phyloP scores from a whole-genome alignment of 1,140 invertebrate species.

The Monomorium pharaonis region DNA sequence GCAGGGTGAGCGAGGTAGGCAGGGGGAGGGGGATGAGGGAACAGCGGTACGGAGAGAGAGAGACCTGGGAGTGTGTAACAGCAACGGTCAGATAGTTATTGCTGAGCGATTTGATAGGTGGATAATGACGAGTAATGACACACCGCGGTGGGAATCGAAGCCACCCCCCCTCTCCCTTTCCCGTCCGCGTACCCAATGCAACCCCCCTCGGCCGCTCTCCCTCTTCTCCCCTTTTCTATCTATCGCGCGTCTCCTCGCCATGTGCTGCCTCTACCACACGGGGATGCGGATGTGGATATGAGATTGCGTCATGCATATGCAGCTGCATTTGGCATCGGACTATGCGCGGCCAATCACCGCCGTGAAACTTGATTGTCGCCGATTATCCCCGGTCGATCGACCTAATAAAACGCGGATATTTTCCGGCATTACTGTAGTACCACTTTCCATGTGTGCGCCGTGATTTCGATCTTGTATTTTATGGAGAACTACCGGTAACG shows the following conservation, averaged over 20 bases:
- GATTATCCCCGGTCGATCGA: constrained; percentile 81
- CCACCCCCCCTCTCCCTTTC: constrained; percentile 23
- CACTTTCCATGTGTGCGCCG: background rate
- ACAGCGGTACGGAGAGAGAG: constrained; percentile 9
- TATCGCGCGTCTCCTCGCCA: constrained; percentile 47
- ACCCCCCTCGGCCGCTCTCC: constrained; percentile 4
- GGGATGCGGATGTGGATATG: constrained; percentile 77
- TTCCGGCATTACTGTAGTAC: constrained; percentile 59
- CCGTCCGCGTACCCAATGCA: constrained; percentile 6
- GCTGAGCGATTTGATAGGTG: constrained; percentile 83
- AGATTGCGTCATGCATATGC: constrained; percentile 85
- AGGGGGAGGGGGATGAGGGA: background rate
- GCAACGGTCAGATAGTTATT: constrained; percentile 81
- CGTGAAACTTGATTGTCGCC: constrained; percentile 83
- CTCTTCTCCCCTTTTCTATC: constrained; percentile 18
- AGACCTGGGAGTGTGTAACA: constrained; percentile 59
- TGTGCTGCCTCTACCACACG: constrained; percentile 41
- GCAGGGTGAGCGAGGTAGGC: background rate
- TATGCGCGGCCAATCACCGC: constrained; percentile 78
- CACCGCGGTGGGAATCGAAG: constrained; percentile 76
- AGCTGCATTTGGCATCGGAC: constrained; percentile 80
- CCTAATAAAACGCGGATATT: constrained; percentile 81
- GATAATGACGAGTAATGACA: constrained; percentile 85
- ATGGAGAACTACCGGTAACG: constrained; percentile 22
- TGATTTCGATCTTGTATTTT: constrained; percentile 58